Evolutionary conservation across 2,113 vertebrate genomes (phyloP).

Genomic region (Bos taurus): DNA sequence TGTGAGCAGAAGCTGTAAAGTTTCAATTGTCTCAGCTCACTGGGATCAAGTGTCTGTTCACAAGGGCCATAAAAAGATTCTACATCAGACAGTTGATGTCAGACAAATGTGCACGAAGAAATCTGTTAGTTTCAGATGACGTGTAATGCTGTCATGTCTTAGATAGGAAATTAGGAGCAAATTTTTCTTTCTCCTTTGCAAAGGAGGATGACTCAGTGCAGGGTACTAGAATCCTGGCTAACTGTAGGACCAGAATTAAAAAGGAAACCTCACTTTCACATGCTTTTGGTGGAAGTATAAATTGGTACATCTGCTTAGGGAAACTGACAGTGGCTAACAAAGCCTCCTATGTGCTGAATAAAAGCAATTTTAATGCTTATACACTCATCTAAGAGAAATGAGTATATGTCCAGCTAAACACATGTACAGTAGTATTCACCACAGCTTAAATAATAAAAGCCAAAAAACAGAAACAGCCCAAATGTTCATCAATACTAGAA

Average conservation of each 20-base stretch:
- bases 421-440: neutral
- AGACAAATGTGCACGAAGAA: neutral
- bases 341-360: neutral
- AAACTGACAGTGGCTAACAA: neutral
- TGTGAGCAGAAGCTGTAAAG: slow-evolving; percentile 24
- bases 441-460: neutral
- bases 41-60: slow-evolving; percentile 14
- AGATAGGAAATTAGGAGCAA: neutral
- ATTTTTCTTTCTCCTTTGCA: neutral
- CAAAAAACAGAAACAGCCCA: neutral
- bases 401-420: neutral
- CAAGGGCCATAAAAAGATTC: neutral
- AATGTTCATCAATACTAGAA: neutral
- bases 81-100: neutral
- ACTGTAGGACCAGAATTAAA: neutral
- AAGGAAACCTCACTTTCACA: neutral
- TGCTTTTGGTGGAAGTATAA: neutral
- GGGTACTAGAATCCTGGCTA: neutral
- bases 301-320: neutral
- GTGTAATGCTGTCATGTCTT: neutral
- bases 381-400: neutral
- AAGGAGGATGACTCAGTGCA: neutral
- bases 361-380: neutral
- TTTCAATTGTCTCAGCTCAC: slow-evolving; percentile 12
- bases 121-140: neutral